A percentile compares a stretch with the other conserved stretches of the same genome.
phyloP scores from a whole-genome alignment of 2,113 vertebrate genomes.

The Monopterus albus region DNA sequence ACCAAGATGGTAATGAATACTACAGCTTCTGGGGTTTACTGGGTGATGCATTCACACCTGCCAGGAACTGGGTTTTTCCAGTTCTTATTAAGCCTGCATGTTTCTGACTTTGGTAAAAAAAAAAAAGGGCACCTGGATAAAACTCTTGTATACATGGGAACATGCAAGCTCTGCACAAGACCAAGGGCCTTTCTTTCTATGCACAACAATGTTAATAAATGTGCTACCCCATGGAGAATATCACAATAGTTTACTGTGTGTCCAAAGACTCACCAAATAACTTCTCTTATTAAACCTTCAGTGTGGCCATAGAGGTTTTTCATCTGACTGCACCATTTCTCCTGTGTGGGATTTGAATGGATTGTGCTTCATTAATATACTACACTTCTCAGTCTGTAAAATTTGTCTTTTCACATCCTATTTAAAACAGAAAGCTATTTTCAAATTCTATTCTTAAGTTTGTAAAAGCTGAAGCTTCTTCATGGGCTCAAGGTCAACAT shows the following conservation, averaged over 20 bases:
- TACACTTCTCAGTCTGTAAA: background rate
- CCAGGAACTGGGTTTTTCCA: background rate
- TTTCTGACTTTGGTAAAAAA: background rate
- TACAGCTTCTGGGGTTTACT: background rate
- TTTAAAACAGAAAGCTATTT: too few species aligned
- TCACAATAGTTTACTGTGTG: background rate
- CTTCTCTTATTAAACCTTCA: background rate
- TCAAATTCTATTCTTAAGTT: too few species aligned
- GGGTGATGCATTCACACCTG: background rate
- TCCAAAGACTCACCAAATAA: background rate
- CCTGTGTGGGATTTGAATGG: background rate
- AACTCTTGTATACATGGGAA: background rate
- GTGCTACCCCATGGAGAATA: background rate
- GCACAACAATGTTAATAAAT: background rate
- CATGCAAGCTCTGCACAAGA: background rate
- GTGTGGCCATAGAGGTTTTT: background rate
- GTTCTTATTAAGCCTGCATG: too few species aligned
- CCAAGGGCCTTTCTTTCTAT: background rate
- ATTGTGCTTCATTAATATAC: background rate
- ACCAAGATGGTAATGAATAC: background rate
- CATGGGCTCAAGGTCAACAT: too few species aligned
- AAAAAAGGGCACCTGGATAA: background rate
- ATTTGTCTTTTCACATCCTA: too few species aligned
- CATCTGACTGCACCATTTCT: background rate
- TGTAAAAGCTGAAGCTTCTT: too few species aligned